Evolutionary conservation across 1,140 invertebrate genomes (phyloP), one percentile per base, ranked within the genome.

Genomic region (Aphelenchoides fujianensis): DNA sequence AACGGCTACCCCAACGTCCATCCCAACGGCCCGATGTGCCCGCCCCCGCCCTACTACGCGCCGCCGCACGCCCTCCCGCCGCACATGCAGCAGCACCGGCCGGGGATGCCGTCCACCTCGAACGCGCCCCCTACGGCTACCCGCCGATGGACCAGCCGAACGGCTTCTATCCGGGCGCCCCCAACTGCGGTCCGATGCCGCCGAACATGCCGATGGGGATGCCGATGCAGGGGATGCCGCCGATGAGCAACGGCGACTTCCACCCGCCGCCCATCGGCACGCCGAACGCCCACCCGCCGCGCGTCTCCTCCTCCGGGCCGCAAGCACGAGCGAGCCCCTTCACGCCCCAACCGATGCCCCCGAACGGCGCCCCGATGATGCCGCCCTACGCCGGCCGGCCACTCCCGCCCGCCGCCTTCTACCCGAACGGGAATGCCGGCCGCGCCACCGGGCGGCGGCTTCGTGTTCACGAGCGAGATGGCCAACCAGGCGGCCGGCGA

Each of bases 401-500:
- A n/a, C n/a, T n/a, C n/a, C n/a, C n/a, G n/a, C n/a, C n/a, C n/a
- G n/a, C n/a, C n/a, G n/a, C n/a, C n/a, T n/a, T n/a, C n/a, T n/a
- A n/a, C n/a, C n/a, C n/a, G n/a, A 23, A 48, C 23, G 23, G 41
- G 41, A 48, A 48, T 48, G 41, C 12, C 41, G 41, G 23, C 12
- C 23, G 12, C 23, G 12, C 41, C 41, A 23, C 41, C 31, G n/a
- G 27, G 34, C n/a, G 31, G 23, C 16, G 36, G 63, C 63, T 66
- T n/a, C 31, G 63, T 66, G 12, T 66, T 66, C 36, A 66, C 63
- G 23, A 66, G 32, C 34, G 63, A 66, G 12, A 66, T 66, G 63
- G 31, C 36, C 32, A 66, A 66, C 36, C 36, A 2, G 7, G 63
- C 63, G 2, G 31, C 34, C 1, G 19, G 31, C 23, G 63, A 66